phyloP scores from a whole-genome alignment of 2,888 invertebrate genomes.

The Apodemia zela region DNA sequence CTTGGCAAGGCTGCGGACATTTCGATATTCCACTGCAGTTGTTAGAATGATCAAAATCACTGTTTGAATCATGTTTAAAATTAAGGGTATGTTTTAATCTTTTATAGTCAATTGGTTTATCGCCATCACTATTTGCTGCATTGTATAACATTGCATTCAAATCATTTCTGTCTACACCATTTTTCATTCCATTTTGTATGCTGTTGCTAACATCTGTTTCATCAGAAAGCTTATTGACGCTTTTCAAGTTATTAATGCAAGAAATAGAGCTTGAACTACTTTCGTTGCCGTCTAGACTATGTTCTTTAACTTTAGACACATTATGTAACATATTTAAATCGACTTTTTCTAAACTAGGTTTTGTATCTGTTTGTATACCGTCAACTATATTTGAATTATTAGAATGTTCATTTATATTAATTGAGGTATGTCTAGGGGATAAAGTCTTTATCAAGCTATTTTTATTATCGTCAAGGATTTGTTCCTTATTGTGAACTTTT shows the following conservation, averaged over 20 bases:
- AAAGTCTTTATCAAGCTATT: background rate
- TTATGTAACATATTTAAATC: no score
- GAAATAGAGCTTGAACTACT: background rate
- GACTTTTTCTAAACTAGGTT: no score
- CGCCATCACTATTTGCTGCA: background rate
- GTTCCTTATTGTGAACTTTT: background rate
- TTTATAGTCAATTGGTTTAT: background rate
- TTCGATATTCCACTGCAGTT: background rate
- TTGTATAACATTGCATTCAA: background rate
- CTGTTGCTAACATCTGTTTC: background rate
- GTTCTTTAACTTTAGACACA: background rate
- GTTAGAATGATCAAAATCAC: background rate
- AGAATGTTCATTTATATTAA: no score
- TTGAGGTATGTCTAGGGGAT: no score
- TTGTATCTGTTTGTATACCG: no score
- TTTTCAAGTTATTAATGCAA: background rate
- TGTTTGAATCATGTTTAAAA: background rate
- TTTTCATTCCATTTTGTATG: background rate
- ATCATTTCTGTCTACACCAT: background rate
- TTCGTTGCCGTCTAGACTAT: background rate
- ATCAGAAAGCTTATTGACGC: background rate
- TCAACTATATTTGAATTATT: no score
- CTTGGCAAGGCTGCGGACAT: background rate
- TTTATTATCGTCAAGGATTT: background rate
- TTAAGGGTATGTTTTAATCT: background rate